Percentiles rank a stretch among this genome's conserved stretches.
These are phyloP conservation scores for Polylopha cassiicola DNA, from an alignment of 2,888 invertebrate species.

Conservation along the genomic window DNA sequence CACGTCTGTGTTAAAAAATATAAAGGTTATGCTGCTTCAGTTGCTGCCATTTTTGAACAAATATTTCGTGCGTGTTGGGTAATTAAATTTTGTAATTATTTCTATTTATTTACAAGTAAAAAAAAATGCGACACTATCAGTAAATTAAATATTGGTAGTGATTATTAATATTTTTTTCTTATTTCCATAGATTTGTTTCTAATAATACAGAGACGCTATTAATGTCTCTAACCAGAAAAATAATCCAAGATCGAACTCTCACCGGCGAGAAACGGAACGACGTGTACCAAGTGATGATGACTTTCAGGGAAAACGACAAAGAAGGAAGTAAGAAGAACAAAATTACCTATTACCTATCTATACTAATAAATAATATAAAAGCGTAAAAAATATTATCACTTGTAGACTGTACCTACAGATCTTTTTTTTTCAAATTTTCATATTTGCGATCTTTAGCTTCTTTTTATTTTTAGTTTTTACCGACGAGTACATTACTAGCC, in stretches of 20 bases:
- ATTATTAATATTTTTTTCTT: no score
- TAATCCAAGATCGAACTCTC: constrained; percentile 8
- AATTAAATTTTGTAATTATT: no score
- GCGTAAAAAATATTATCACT: no score
- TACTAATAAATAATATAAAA: background rate
- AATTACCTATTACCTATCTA: background rate
- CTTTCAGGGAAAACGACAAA: constrained; percentile 3
- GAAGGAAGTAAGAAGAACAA: constrained; percentile 8
- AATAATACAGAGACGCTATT: constrained; percentile 7
- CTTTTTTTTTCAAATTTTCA: no score
- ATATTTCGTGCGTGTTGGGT: constrained; percentile 5
- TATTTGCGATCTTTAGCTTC: no score
- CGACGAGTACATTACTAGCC: constrained; percentile 33
- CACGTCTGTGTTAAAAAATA: constrained; percentile 18
- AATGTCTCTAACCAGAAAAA: constrained; percentile 9
- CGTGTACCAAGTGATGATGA: constrained; percentile 13
- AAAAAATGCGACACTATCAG: no score
- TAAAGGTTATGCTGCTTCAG: constrained; percentile 9
- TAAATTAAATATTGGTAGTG: no score
- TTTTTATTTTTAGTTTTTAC: constrained; percentile 25
- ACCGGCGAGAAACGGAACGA: constrained; percentile 14
- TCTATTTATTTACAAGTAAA: no score
- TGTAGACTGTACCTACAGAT: no score
- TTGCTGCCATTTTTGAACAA: background rate
- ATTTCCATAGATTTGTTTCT: no score